phyloP scores from a whole-genome alignment of 2,113 vertebrate species.

The Caranx melampygus region DNA sequence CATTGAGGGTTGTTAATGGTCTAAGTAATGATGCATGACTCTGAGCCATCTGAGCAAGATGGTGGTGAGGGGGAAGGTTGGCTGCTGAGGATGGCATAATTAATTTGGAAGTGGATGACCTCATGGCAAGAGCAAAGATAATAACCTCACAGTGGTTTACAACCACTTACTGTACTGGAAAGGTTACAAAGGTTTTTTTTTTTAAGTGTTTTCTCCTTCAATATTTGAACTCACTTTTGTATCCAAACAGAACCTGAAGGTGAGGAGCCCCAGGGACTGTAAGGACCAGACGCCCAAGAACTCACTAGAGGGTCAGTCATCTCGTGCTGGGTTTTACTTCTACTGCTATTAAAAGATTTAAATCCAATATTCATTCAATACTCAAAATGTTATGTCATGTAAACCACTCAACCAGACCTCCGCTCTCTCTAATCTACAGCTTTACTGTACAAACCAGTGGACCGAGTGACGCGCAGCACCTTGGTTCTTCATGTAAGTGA shows the following conservation, averaged over 20 bases:
- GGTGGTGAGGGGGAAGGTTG: not conserved
- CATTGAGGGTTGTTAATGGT: conserved; percentile 69
- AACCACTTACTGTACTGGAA: not conserved
- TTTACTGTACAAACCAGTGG: conserved; percentile 96
- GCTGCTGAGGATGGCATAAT: conserved; percentile 64
- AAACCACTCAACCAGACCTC: not conserved
- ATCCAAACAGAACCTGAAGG: conserved; percentile 91
- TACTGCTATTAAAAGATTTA: not conserved
- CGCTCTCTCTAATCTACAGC: conserved; percentile 78
- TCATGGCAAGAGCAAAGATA: conserved; percentile 37
- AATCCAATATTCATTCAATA: not conserved
- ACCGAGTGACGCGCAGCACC: conserved; percentile 96
- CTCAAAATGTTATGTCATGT: not conserved
- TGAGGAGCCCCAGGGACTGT: conserved; percentile 92
- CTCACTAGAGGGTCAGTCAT: conserved; percentile 93
- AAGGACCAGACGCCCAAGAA: conserved; percentile 93
- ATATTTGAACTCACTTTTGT: conserved; percentile 5
- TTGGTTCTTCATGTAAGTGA: conserved; percentile 96
- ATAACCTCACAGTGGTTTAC: conserved; percentile 33
- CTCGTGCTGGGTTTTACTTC: not conserved
- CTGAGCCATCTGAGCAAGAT: conserved; percentile 61
- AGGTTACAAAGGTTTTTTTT: conserved; percentile 6
- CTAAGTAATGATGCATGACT: conserved; percentile 71
- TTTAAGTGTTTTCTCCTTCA: not conserved
- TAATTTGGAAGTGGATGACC: conserved; percentile 57